A percentile compares a stretch with the other conserved stretches of the same genome.
Evolutionary conservation across 2,797 vertebrate genomes (phyloP).

Genomic region (Sciurus vulgaris): DNA sequence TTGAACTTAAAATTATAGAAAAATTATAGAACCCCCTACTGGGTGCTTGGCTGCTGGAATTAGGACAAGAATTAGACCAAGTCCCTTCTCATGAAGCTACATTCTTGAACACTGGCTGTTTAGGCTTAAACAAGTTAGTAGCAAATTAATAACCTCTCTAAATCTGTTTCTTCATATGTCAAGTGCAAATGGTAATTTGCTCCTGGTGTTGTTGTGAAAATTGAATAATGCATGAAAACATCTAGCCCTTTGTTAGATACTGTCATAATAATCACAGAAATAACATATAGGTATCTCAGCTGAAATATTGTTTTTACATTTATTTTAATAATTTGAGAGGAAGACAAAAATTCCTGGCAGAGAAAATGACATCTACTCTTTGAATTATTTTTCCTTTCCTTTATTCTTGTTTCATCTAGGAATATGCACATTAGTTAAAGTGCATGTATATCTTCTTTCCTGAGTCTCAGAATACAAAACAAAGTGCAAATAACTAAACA

Average conservation of each 20-base stretch:
- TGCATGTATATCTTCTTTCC: background rate
- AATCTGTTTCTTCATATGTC: constrained; percentile 16
- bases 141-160: background rate
- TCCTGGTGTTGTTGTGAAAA: background rate
- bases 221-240: background rate
- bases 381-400: constrained; percentile 10
- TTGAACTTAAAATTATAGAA: background rate
- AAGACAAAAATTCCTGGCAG: background rate
- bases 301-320: background rate
- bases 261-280: background rate
- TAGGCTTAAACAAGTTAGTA: background rate
- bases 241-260: background rate
- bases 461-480: constrained; percentile 10
- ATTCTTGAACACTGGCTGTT: background rate
- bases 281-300: background rate
- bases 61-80: background rate
- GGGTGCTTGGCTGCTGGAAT: background rate
- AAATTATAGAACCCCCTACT: background rate
- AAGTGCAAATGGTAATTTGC: background rate
- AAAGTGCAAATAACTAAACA: background rate
- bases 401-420: background rate
- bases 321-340: background rate
- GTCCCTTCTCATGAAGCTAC: background rate
- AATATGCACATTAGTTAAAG: background rate
- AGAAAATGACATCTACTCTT: background rate